These are phyloP conservation scores for Centroberyx gerrardi DNA, from an alignment of 2,797 vertebrate genomes.

Conservation along the genomic window DNA sequence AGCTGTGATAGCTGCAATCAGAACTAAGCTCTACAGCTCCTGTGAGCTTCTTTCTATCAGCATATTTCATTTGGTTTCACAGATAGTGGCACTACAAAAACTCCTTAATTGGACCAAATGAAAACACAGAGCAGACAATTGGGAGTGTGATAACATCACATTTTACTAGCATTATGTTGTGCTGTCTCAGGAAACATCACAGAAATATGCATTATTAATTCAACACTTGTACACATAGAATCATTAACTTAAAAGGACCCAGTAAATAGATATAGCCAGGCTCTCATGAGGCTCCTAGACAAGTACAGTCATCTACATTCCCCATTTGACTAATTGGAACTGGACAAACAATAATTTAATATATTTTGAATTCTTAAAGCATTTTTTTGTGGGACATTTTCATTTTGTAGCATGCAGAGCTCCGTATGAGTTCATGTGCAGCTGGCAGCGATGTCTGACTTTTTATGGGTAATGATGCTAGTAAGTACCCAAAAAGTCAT, in stretches of 20 bases:
- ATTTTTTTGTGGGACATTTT: too few relatives aligned
- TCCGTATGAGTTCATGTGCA: background rate
- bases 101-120: slow-evolving; percentile 42
- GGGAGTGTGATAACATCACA: slow-evolving; percentile 6
- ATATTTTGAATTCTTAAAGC: background rate
- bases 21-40: slow-evolving; percentile 4
- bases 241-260: too few relatives aligned
- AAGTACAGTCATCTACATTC: too few relatives aligned
- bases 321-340: background rate
- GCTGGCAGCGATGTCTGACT: too few relatives aligned
- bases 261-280: background rate
- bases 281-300: background rate
- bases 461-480: too few relatives aligned
- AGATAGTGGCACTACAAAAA: slow-evolving; percentile 11
- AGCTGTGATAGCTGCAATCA: slow-evolving; percentile 28
- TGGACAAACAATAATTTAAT: background rate
- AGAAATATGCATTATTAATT: background rate
- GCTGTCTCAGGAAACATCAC: background rate
- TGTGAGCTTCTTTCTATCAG: slow-evolving; percentile 11
- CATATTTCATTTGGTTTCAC: slow-evolving; percentile 33
- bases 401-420: too few relatives aligned
- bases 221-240: background rate
- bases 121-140: slow-evolving; percentile 38
- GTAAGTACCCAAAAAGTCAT: too few relatives aligned
- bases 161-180: slow-evolving; percentile 18